These are phyloP conservation scores for Acanthornis magna DNA, from an alignment of 2,797 vertebrate species.

Conservation along the genomic window DNA sequence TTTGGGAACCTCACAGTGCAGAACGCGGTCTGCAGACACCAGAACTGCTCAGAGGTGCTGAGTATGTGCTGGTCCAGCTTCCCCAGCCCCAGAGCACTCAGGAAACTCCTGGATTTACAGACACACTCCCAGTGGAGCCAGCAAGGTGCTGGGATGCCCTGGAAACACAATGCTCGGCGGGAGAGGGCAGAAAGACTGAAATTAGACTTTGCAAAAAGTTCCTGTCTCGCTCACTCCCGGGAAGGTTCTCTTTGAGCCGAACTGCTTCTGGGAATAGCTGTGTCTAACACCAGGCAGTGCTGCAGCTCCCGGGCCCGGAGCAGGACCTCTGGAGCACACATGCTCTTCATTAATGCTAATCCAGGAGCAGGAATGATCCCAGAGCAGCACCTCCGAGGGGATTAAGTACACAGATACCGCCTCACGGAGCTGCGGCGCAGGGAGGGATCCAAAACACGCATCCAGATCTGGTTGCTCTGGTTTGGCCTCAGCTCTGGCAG, in stretches of 20 bases:
- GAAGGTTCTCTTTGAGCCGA: background rate
- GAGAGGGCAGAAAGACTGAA: background rate
- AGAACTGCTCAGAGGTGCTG: background rate
- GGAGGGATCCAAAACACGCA: background rate
- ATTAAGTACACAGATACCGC: background rate
- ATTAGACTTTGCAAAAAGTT: background rate
- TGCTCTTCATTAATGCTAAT: constrained; percentile 46
- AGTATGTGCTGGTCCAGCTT: background rate
- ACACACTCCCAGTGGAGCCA: background rate
- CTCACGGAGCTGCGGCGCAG: background rate
- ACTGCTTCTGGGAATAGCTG: background rate
- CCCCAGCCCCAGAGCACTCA: background rate
- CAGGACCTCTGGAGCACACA: constrained; percentile 21
- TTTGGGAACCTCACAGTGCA: background rate
- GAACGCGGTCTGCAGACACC: background rate
- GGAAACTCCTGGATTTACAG: background rate
- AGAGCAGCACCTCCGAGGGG: background rate
- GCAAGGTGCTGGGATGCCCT: background rate
- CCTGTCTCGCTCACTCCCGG: background rate
- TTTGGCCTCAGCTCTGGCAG: background rate
- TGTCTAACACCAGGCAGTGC: background rate
- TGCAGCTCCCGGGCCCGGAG: background rate
- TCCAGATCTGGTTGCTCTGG: constrained; percentile 18
- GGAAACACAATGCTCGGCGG: background rate
- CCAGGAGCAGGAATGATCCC: background rate